phyloP scores from a whole-genome alignment of 2,113 vertebrate genomes.

The Syrmaticus mikado region DNA sequence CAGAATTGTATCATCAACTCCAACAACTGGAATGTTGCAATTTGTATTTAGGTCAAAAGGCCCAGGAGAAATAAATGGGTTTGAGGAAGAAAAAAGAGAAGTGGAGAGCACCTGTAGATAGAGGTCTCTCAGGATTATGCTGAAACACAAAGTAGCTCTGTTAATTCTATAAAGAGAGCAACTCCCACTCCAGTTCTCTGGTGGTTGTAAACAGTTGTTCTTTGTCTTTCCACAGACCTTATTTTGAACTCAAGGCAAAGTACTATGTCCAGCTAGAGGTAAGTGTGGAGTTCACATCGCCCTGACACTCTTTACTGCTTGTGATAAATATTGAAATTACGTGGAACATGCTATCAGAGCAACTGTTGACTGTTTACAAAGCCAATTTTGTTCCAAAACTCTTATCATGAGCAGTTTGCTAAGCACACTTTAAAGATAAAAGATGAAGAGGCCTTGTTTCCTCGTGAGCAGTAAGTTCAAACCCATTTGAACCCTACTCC shows the following conservation, averaged over 20 bases:
- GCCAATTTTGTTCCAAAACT: not conserved
- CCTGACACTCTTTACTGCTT: not conserved
- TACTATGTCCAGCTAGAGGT: conserved; percentile 97
- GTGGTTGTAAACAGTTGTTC: not conserved
- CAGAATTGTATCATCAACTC: not conserved
- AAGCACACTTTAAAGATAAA: conserved; percentile 24
- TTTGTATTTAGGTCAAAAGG: not conserved
- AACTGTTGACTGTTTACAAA: not conserved
- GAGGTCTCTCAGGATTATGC: not conserved
- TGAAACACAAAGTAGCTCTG: not conserved
- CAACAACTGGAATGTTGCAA: not conserved
- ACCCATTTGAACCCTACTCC: not conserved
- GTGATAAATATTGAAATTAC: not conserved
- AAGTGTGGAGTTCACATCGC: not conserved
- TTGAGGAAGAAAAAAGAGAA: not conserved
- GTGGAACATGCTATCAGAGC: not conserved
- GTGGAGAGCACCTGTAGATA: not conserved
- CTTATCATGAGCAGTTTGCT: conserved; percentile 1
- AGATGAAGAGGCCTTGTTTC: not conserved
- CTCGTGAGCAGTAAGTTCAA: not conserved
- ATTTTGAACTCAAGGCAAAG: conserved; percentile 97
- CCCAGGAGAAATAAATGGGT: not conserved
- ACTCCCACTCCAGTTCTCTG: not conserved
- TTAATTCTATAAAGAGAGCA: not conserved
- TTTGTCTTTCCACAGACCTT: conserved; percentile 83